Evolutionary conservation across 2,113 vertebrate species (phyloP).

Genomic region (Delphinapterus leucas): DNA sequence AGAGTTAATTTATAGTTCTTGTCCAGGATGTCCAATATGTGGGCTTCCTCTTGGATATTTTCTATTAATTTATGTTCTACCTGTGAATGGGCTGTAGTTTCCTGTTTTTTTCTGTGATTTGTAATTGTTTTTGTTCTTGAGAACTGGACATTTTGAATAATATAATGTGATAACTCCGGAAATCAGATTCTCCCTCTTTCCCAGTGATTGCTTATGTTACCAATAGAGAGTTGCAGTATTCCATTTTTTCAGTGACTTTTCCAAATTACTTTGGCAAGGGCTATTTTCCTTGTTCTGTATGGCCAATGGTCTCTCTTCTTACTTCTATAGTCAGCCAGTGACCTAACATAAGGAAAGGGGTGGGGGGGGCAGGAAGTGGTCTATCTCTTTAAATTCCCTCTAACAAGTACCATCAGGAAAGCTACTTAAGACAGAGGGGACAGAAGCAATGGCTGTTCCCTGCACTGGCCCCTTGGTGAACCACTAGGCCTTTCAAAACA

Average conservation of each 20-base stretch:
- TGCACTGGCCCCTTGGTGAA: not conserved
- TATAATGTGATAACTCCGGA: not conserved
- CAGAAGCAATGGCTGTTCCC: not conserved
- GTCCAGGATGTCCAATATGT: not conserved
- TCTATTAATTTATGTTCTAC: not conserved
- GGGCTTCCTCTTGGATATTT: not conserved
- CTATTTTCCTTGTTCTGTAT: not conserved
- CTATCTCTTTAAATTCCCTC: not conserved
- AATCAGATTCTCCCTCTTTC: not conserved
- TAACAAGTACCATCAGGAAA: not conserved
- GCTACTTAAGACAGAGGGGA: not conserved
- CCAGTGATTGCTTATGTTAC: not conserved
- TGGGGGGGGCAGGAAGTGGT: not conserved
- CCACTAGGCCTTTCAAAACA: not conserved
- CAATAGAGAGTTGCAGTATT: not conserved
- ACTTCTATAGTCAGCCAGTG: not conserved
- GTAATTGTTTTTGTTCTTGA: not conserved
- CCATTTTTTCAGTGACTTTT: not conserved
- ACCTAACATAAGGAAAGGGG: not conserved
- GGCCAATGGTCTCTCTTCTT: not conserved
- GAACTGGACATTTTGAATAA: not conserved
- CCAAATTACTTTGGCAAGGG: not conserved
- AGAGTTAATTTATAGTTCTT: not conserved
- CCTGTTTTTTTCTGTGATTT: not conserved
- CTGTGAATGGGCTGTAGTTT: not conserved